Evolutionary conservation across 1,140 invertebrate genomes (phyloP), one percentile per base, ranked within the genome.

Genomic region (Notospermus geniculatus): DNA sequence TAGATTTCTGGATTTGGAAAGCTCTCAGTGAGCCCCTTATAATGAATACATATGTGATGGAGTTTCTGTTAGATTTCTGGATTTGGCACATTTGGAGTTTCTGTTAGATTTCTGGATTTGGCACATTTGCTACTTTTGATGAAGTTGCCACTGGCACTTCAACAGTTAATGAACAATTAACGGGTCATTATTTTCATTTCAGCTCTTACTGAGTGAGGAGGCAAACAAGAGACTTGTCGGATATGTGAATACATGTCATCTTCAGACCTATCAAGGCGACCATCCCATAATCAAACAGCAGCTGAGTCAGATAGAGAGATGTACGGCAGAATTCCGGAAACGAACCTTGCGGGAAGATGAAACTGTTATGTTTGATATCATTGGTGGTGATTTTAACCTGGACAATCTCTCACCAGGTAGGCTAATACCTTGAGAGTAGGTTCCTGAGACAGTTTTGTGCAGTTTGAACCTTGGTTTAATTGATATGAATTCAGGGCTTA

Each of bases 231-330:
- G 25, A 23, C n/a, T 5, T 7, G 46, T 50, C 9, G 46, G 46
- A 4, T 50, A 23, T 27, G 25, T 50, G 4, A 5, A 19, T 50
- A 50, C 46, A 5, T 7, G 19, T 50, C 46, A 50, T n/a, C 46
- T 50, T 50, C 46, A 50, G 25, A 9, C 46, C 4, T 50, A 50
- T 27, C 46, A 50, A 50, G 46, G 46, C 4, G 25, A 50, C n/a
- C 4, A 9, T 50, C 46, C 46, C 4, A n/a, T 50, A 4, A 19
- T 23, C n/a, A 5, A 50, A n/a, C n/a, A 50, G 25, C 46, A 50
- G n/a, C 25, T 50, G 4, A 50, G 25, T 50, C n/a, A 27, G 9
- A 23, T 50, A 5, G 25, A 50, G n/a, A 5, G 19, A 7, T 50
- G 46, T 9, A 50, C 25, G n/a, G 25, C 46, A 7, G 46, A 50